These are phyloP conservation scores for Scleropages formosus DNA, from an alignment of 2,797 vertebrate genomes.

Conservation along the genomic window DNA sequence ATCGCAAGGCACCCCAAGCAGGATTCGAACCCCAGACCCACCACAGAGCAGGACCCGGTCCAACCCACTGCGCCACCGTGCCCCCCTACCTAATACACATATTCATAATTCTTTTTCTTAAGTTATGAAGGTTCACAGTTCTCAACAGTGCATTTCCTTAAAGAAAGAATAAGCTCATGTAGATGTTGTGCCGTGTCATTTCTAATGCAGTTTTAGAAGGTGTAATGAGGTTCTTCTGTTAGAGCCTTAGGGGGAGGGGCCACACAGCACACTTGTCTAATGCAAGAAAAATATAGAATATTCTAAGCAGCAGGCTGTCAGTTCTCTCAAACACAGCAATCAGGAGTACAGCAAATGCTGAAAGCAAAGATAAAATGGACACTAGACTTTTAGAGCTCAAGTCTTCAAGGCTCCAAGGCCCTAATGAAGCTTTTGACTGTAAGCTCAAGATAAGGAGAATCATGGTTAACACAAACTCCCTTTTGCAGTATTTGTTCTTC, in stretches of 20 bases:
- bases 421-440: constrained; percentile 16
- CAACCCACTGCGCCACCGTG: too few species aligned
- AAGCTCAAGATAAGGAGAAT: constrained; percentile 6
- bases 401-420: neutral
- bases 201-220: constrained; percentile 46
- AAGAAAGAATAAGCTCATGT: constrained; percentile 33
- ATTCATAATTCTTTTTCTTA: constrained; percentile 5
- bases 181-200: constrained; percentile 43
- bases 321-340: constrained; percentile 24
- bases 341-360: neutral
- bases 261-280: constrained; percentile 29
- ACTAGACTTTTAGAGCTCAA: neutral
- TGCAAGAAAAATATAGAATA: neutral
- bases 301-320: constrained; percentile 30
- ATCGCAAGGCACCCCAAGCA: too few species aligned
- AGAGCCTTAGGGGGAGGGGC: constrained; percentile 23
- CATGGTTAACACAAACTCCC: neutral
- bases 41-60: too few species aligned
- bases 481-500: neutral
- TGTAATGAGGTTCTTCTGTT: constrained; percentile 47
- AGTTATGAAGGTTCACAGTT: neutral
- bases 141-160: constrained; percentile 27
- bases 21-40: too few species aligned
- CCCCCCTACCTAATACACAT: neutral
- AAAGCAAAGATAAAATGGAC: constrained; percentile 18